Base-by-base conservation (phyloP, 1,140 invertebrate genomes). In the Drosophila seguyi region DNA sequence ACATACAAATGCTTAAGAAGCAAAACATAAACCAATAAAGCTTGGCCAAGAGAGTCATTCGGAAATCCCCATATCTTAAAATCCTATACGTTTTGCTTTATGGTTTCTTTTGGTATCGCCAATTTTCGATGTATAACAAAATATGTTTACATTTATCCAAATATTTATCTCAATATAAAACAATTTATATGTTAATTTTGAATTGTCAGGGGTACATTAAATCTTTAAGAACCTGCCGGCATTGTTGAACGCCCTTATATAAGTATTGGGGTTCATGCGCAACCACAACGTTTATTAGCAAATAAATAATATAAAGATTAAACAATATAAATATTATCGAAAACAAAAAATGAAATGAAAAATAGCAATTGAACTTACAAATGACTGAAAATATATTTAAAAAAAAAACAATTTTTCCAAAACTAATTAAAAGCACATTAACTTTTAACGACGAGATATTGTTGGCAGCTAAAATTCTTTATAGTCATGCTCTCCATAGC, bases 361-460 rank as follows among this genome's bases (percentile, higher is more conserved):
- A 16, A 47, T 25, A 8, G 16, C 4, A n/a, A 48, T 18, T 42
- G 18, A 16, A 39, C 6, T 3, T 39, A 20, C 4, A 18, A 52
- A 34, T 34, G 13, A 20, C 18, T 20, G 20, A 31, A 20, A 50
- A 31, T 20, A 36, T 20, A 22, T 36, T 34, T 34, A 7, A 34
- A 14, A 20, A 52, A 20, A 20, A 20, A 2, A 16, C n/a, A n/a
- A 25, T 25, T 25, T 25, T 25, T 16, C 10, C 13, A 20, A 53
- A 36, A 7, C 6, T 6, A 14, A 61, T 59, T 62, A 59, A 62
- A 62, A 62, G 0, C 14, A 22, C 34, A 62, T 59, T 58, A 39
- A 6, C 27, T 13, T 38, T 13, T 8, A 11, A 13, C 20, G 11
- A 1, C 13, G 16, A 13, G 4, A 27, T 41, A 41, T 22, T 3